Evolutionary conservation across 2,797 vertebrate genomes (phyloP).

Genomic region (Amazonetta brasiliensis): DNA sequence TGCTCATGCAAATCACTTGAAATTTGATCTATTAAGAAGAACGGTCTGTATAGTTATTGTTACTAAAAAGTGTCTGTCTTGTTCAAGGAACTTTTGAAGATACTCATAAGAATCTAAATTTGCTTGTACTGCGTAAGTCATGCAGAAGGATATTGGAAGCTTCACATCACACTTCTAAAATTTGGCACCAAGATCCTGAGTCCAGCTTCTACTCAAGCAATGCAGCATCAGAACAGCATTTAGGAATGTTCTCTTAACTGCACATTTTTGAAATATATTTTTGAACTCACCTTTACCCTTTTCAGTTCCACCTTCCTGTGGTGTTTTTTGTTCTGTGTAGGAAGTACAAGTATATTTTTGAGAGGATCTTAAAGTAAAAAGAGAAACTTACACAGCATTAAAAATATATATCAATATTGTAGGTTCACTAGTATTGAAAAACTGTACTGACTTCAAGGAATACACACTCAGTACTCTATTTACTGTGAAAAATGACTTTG

Average conservation of each 20-base stretch:
- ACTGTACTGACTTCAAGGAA: neutral
- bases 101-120: neutral
- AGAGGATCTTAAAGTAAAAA: constrained; percentile 61
- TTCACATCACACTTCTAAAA: neutral
- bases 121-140: neutral
- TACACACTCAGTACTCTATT: neutral
- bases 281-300: constrained; percentile 79
- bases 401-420: neutral
- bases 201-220: neutral
- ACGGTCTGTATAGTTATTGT: neutral
- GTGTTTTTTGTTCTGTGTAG: constrained; percentile 78
- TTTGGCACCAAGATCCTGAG: neutral
- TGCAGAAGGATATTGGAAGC: neutral
- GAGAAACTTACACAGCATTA: constrained; percentile 49
- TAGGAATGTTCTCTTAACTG: neutral
- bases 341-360: constrained; percentile 77
- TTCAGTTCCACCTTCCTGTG: constrained; percentile 64
- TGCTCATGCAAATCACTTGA: constrained; percentile 2
- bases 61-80: neutral
- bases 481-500: neutral
- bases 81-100: neutral
- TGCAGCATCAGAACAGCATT: neutral
- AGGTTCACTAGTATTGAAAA: neutral
- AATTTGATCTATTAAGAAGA: neutral
- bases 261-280: neutral